A percentile compares a stretch with the other conserved stretches of the same genome.
Conservation (phyloP, 2,113 vertebrate species). For the Spheniscus mendiculus region DNA sequence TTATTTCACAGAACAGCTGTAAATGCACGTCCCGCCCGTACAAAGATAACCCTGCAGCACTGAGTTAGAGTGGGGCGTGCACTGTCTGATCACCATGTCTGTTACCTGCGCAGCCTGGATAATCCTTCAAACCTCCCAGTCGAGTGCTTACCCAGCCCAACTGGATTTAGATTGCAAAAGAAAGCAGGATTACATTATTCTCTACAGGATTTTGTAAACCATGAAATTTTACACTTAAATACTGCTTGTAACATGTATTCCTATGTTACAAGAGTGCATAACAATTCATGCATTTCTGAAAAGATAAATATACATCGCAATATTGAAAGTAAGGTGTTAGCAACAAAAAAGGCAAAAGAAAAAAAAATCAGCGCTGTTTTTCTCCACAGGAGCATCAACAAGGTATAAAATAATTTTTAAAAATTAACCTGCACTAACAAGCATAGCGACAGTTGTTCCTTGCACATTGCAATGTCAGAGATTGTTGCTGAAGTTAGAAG, state of each 20-base stretch:
- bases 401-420: not conserved
- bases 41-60: not conserved
- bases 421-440: not conserved
- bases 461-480: not conserved
- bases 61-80: accelerated
- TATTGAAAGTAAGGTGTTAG: not conserved
- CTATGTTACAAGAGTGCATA: not conserved
- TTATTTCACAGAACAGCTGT: not conserved
- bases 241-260: not conserved
- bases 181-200: not conserved
- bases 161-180: not conserved
- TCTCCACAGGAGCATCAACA: not conserved
- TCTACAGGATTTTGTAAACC: not conserved
- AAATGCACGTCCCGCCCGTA: not conserved
- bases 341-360: not conserved
- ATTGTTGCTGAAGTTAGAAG: not conserved
- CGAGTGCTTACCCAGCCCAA: not conserved
- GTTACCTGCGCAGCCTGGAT: not conserved
- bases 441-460: not conserved
- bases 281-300: not conserved
- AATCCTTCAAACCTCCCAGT: not conserved
- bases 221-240: not conserved
- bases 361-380: not conserved
- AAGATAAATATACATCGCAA: not conserved
- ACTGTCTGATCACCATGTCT: not conserved